Base-by-base conservation (phyloP, 1,140 invertebrate genomes). In the Oryzaephilus surinamensis region DNA sequence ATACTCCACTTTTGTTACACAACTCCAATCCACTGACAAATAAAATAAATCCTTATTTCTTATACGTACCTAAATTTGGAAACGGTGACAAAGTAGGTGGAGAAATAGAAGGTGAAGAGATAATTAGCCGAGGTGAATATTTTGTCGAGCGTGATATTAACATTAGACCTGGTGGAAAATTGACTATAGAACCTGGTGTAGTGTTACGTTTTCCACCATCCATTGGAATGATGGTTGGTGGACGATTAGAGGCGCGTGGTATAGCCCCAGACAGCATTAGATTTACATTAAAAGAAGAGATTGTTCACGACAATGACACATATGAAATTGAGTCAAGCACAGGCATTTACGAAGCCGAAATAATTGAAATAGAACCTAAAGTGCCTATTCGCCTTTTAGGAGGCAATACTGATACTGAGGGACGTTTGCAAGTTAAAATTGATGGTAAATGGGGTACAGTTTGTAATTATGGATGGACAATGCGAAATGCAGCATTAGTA, bases 221-320 rank as follows among this genome's bases (percentile, higher is more conserved):
- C 19, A 81, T 97, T 26, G 96, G 96, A 10, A 92, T 99, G 72
- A 93, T 99, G 81, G 81, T 97, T 2, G 89, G 90, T 21, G 93
- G 93, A 4, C 79, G 82, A 56, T 60, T 97, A 19, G 84, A 92
- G 50, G 86, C 87, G 1, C 70, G 78, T 48, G 87, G 87, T 1
- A 74, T 74, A 36, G 66, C 74, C 15, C 81, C 81, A 0, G 81
- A 77, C 50, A 79, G 84, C 51, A 87, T 85, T 37, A 68, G 75
- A 29, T 77, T 88, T 48, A 88, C 81, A 1, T 58, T 84, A 6
- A 84, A 83, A 51, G 75, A 86, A 58, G 81, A 85, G 53, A 66
- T 77, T 7, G 57, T 70, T 12, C 71, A 78, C 15, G 67, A 73
- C 39, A 81, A 81, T 54, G 67, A 73, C 14, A 77, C 73, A 1